Evolutionary conservation across 2,113 vertebrate genomes (phyloP).

Genomic region (Electrona antarctica): DNA sequence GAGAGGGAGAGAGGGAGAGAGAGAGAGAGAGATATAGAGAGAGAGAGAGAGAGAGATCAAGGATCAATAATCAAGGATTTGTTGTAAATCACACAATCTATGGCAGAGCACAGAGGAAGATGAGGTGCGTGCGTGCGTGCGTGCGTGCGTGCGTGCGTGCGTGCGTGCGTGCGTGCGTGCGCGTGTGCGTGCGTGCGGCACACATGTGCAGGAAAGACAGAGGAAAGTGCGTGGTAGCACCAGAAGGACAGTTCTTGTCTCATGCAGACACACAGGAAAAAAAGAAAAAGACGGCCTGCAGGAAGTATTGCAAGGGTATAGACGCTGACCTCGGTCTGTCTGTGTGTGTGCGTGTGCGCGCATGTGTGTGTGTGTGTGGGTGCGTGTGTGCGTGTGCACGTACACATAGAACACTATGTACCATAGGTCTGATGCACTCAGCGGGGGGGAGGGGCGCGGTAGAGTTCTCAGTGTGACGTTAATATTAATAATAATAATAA

Average conservation of each 20-base stretch:
- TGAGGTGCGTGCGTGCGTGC: too few relatives aligned
- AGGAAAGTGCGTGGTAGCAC: neutral
- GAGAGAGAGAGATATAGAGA: neutral
- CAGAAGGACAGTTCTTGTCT: constrained; percentile 31
- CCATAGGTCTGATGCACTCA: constrained; percentile 6
- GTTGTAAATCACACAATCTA: too few relatives aligned
- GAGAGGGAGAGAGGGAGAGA: neutral
- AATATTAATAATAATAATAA: too few relatives aligned
- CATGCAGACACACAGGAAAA: neutral
- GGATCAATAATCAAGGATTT: too few relatives aligned
- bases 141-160: too few relatives aligned
- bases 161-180: too few relatives aligned
- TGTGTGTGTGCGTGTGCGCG: constrained; percentile 8
- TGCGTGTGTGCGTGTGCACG: too few relatives aligned
- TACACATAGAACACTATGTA: constrained; percentile 1
- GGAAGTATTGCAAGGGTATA: constrained; percentile 42
- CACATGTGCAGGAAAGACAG: neutral
- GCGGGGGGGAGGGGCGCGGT: too few relatives aligned
- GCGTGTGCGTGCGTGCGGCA: too few relatives aligned
- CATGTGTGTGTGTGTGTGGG: constrained; percentile 2
- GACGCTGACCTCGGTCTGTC: constrained; percentile 38
- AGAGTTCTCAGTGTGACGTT: too few relatives aligned
- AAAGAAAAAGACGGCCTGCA: constrained; percentile 46
- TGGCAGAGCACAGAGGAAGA: too few relatives aligned
- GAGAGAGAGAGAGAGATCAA: neutral